phyloP scores from a whole-genome alignment of 2,797 vertebrate species.

The Chelon auratus region DNA sequence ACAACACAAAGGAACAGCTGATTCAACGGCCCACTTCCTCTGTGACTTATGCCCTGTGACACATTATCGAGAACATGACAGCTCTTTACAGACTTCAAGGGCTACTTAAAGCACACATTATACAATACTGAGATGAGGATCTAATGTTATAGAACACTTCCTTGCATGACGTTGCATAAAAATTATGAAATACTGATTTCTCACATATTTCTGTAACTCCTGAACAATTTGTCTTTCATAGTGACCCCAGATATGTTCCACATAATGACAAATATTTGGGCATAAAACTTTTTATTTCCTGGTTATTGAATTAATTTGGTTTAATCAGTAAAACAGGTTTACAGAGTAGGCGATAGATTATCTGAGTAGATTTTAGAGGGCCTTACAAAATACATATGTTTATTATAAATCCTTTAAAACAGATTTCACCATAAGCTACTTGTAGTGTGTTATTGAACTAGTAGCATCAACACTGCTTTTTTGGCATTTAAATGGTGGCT shows the following conservation, averaged over 20 bases:
- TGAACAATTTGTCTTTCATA: slow-evolving; percentile 1
- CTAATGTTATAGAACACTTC: neutral
- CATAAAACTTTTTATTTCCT: neutral
- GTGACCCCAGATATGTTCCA: neutral
- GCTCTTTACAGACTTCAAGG: neutral
- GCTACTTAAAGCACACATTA: neutral
- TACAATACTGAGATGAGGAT: neutral
- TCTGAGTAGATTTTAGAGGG: slow-evolving; percentile 1
- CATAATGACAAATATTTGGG: slow-evolving; percentile 1
- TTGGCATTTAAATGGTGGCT: neutral
- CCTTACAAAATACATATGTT: neutral
- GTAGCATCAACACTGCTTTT: neutral
- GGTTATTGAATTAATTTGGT: too few relatives aligned
- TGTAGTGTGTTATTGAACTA: too few relatives aligned
- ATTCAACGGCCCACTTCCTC: neutral
- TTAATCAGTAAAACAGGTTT: too few relatives aligned
- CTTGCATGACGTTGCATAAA: neutral
- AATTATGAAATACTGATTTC: neutral
- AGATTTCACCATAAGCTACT: neutral
- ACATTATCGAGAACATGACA: neutral
- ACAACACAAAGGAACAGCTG: neutral
- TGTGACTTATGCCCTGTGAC: neutral
- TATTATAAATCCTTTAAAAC: neutral
- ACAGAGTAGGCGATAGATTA: neutral
- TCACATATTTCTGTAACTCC: neutral